Conservation (phyloP, 2,888 invertebrate genomes). For the Scaptomyza tumidula region DNA sequence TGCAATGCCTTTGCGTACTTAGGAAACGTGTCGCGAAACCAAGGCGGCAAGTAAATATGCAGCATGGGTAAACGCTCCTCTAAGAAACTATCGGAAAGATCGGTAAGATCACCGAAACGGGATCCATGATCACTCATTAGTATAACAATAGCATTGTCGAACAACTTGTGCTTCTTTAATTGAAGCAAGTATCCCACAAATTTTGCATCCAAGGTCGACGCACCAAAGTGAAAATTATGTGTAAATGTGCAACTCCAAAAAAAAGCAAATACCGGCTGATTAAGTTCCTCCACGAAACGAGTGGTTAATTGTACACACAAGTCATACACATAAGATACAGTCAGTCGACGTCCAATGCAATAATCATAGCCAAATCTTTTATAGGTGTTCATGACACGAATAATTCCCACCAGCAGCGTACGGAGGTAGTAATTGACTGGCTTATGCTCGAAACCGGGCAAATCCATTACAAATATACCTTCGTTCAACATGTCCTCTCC, state of each 20-base stretch:
- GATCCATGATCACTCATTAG: conserved; percentile 91
- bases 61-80: conserved; percentile 90
- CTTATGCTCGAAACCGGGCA: conserved; percentile 85
- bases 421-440: conserved; percentile 92
- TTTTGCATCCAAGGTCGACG: conserved; percentile 87
- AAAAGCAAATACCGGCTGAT: conserved; percentile 87
- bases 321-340: conserved; percentile 88
- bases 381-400: conserved; percentile 81
- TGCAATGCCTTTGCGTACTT: conserved; percentile 85
- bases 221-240: conserved; percentile 87
- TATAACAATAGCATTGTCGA: conserved; percentile 88
- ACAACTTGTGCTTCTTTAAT: conserved; percentile 85
- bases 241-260: conserved; percentile 91
- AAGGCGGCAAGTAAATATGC: conserved; percentile 88
- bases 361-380: conserved; percentile 75
- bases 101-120: conserved; percentile 88
- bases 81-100: conserved; percentile 88
- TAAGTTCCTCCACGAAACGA: conserved; percentile 85
- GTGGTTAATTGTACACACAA: conserved; percentile 88
- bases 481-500: conserved; percentile 88
- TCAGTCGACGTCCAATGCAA: conserved; percentile 86
- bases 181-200: conserved; percentile 86
- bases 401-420: conserved; percentile 88
- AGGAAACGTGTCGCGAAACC: conserved; percentile 86
- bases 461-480: neutral